Evolutionary conservation across 2,113 vertebrate species (phyloP).

Genomic region (Turdus rufiventris): DNA sequence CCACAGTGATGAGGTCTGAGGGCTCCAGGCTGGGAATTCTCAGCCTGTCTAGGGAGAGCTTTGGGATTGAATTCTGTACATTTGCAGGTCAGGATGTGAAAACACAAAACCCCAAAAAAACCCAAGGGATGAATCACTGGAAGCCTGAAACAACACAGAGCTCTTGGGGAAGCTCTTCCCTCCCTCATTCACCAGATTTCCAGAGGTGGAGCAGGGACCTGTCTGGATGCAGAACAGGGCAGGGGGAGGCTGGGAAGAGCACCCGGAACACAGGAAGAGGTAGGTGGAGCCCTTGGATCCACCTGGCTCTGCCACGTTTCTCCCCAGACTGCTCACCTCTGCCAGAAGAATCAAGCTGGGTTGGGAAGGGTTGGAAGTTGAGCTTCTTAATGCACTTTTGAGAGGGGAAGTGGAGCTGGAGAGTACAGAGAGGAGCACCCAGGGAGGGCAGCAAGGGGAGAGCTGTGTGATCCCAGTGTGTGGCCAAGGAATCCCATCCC

Average conservation of each 20-base stretch:
- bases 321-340: neutral
- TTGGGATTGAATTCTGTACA: constrained; percentile 17
- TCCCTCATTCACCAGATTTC: neutral
- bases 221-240: neutral
- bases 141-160: neutral
- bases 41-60: neutral
- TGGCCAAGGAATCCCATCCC: neutral
- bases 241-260: neutral
- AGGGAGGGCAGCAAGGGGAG: neutral
- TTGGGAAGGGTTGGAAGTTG: neutral
- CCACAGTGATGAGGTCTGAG: constrained; percentile 58
- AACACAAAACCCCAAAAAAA: neutral
- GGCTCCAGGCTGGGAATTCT: neutral
- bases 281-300: neutral
- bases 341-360: neutral
- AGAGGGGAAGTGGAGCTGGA: neutral
- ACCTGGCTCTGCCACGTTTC: neutral
- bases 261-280: neutral
- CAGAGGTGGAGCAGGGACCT: neutral
- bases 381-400: constrained; percentile 48
- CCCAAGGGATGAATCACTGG: neutral
- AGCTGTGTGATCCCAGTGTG: neutral
- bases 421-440: neutral
- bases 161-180: neutral
- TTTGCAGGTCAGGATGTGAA: neutral